These are phyloP conservation scores for Tyrannus savana DNA, from an alignment of 2,113 vertebrate genomes.

Conservation along the genomic window DNA sequence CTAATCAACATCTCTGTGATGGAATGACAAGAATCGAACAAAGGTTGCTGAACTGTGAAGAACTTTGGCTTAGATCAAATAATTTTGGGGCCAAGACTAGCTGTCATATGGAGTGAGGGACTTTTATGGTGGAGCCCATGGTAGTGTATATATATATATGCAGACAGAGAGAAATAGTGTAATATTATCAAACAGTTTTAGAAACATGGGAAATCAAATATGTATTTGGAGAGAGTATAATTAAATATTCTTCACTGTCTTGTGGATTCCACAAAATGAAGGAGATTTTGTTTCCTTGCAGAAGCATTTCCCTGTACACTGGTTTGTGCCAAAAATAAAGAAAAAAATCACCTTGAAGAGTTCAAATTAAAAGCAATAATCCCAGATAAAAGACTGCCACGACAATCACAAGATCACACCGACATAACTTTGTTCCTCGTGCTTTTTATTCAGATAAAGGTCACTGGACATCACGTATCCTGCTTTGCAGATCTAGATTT, in stretches of 20 bases:
- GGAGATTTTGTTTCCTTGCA: conserved; percentile 1
- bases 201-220: conserved; percentile 22
- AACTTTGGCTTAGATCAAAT: neutral
- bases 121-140: neutral
- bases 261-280: conserved; percentile 19
- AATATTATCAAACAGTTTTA: neutral
- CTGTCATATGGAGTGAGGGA: neutral
- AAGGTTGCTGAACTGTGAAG: neutral
- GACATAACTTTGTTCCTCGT: neutral
- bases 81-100: neutral
- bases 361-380: conserved; percentile 45
- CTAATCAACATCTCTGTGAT: neutral
- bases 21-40: neutral
- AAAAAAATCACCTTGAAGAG: conserved; percentile 40
- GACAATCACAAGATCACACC: conserved; percentile 24
- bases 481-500: neutral
- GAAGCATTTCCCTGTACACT: neutral
- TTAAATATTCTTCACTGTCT: conserved; percentile 36
- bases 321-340: conserved; percentile 24
- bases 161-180: neutral
- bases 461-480: neutral
- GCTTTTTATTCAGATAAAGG: neutral
- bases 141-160: neutral
- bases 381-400: conserved; percentile 10
- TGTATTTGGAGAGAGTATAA: neutral